A percentile compares a stretch with the other conserved stretches of the same genome.
phyloP scores from a whole-genome alignment of 2,797 vertebrate genomes.

The Erethizon dorsatum region DNA sequence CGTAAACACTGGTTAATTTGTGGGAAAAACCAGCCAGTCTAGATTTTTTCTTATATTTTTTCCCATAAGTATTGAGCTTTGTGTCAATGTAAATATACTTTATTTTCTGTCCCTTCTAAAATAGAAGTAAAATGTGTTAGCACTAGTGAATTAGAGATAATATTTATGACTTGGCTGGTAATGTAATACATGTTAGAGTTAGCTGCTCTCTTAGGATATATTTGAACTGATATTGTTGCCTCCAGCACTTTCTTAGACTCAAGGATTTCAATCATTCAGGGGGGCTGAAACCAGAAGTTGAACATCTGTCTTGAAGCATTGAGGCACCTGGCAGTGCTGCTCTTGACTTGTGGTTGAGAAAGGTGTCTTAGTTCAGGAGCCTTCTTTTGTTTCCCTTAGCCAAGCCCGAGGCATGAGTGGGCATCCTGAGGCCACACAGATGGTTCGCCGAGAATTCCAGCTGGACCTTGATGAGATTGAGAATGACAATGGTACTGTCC shows the following conservation, averaged over 20 bases:
- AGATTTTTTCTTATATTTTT: constrained; percentile 65
- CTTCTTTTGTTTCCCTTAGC: constrained; percentile 89
- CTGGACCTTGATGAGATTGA: constrained; percentile 99
- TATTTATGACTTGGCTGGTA: constrained; percentile 53
- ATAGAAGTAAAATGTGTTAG: constrained; percentile 10
- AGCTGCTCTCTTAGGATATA: not conserved
- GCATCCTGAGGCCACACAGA: constrained; percentile 92
- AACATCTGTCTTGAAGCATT: constrained; percentile 83
- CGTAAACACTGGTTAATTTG: constrained; percentile 51
- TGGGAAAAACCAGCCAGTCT: constrained; percentile 42
- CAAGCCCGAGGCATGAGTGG: constrained; percentile 95
- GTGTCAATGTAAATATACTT: constrained; percentile 7
- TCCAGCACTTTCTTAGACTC: constrained; percentile 51
- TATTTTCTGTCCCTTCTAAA: constrained; percentile 46
- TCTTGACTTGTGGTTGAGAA: constrained; percentile 55
- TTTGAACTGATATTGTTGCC: constrained; percentile 48
- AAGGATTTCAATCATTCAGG: constrained; percentile 73
- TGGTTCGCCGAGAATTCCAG: constrained; percentile 97
- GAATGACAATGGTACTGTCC: constrained; percentile 94
- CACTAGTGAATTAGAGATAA: constrained; percentile 29
- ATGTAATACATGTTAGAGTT: constrained; percentile 30
- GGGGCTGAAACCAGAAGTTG: constrained; percentile 87
- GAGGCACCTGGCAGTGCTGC: constrained; percentile 71
- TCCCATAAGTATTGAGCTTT: constrained; percentile 36
- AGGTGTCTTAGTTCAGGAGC: constrained; percentile 66